phyloP scores from a whole-genome alignment of 2,888 invertebrate genomes.

The Nipponacmea schrenckii region DNA sequence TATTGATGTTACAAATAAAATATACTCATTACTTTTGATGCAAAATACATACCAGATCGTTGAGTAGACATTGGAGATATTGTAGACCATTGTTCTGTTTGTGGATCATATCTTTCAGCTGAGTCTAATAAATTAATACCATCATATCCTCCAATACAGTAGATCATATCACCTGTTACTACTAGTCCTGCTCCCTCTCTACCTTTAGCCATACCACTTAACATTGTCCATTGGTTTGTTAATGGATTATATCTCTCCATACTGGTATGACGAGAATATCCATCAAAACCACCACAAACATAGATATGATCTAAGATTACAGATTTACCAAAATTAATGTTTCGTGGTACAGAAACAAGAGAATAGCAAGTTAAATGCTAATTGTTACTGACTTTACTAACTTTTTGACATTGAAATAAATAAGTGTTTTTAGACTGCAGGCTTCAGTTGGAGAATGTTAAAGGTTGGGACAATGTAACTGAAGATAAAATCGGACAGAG shows the following conservation, averaged over 20 bases:
- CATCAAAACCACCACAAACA: conserved; percentile 68
- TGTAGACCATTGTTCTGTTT: conserved; percentile 55
- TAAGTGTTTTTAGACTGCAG: too few relatives aligned
- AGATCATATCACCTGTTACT: conserved; percentile 62
- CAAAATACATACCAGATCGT: conserved; percentile 54
- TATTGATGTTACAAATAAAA: too few relatives aligned
- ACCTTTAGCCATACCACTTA: conserved; percentile 58
- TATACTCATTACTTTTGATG: too few relatives aligned
- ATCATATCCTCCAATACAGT: conserved; percentile 67
- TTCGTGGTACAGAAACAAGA: not conserved
- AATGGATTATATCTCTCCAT: conserved; percentile 64
- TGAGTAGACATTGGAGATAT: conserved; percentile 64
- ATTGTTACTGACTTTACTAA: too few relatives aligned
- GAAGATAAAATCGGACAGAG: too few relatives aligned
- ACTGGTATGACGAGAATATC: conserved; percentile 61
- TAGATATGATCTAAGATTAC: conserved; percentile 58
- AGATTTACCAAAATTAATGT: not conserved
- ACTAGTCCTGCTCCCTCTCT: conserved; percentile 67
- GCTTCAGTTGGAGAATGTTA: too few relatives aligned
- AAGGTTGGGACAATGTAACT: too few relatives aligned
- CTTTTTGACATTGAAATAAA: too few relatives aligned
- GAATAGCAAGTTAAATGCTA: too few relatives aligned
- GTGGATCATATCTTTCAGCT: conserved; percentile 62
- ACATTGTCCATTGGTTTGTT: conserved; percentile 60
- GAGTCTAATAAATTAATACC: conserved; percentile 64